phyloP scores from a whole-genome alignment of 2,888 invertebrate genomes.

The Epinotia ramella region DNA sequence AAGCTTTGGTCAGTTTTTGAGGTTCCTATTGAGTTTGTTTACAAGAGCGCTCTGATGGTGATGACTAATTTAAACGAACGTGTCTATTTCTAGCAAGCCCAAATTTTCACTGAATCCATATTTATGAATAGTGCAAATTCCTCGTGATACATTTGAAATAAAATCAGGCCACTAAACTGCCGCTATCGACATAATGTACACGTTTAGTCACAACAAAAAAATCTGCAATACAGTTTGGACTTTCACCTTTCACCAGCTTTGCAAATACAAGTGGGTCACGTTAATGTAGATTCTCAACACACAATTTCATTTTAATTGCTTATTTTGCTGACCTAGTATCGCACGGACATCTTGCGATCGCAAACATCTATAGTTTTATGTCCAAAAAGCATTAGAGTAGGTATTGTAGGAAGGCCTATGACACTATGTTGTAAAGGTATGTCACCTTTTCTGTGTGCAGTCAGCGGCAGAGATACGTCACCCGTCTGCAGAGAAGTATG shows the following conservation, averaged over 20 bases:
- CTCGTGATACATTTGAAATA: not conserved
- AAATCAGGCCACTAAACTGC: not conserved
- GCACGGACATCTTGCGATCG: not conserved
- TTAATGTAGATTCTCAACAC: constrained; percentile 4
- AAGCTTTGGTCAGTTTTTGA: not conserved
- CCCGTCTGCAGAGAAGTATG: too few species aligned
- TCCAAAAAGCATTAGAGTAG: too few species aligned
- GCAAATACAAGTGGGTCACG: constrained; percentile 35
- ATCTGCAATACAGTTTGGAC: constrained; percentile 19
- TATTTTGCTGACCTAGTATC: not conserved
- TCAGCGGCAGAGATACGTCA: too few species aligned
- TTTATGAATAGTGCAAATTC: not conserved
- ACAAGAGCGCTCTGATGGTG: not conserved
- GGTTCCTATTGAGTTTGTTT: not conserved
- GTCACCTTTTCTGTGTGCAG: too few species aligned
- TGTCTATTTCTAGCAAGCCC: not conserved
- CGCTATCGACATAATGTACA: not conserved
- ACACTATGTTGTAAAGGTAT: too few species aligned
- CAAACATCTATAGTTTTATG: not conserved
- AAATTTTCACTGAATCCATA: not conserved
- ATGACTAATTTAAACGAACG: not conserved
- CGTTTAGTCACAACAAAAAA: not conserved
- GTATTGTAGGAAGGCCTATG: too few species aligned
- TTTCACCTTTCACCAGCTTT: constrained; percentile 41
- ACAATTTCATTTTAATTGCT: not conserved